phyloP scores from a whole-genome alignment of 2,113 vertebrate species.

The Trinectes maculatus region DNA sequence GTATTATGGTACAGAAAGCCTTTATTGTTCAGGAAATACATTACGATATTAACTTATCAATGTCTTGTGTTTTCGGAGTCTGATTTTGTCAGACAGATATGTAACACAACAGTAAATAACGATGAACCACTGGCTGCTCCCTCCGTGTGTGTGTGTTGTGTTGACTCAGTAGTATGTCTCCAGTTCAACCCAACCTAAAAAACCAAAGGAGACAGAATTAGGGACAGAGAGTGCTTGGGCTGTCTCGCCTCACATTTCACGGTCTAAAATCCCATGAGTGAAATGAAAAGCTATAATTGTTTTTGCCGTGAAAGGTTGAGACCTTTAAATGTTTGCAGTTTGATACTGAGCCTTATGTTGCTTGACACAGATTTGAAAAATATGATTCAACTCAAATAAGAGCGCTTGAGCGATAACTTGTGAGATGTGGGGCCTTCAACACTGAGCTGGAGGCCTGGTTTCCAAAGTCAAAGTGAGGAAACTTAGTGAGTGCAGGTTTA shows the following conservation, averaged over 20 bases:
- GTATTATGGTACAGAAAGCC: slow-evolving; percentile 54
- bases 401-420: no score
- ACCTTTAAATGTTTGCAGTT: slow-evolving; percentile 2
- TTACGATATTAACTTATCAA: slow-evolving; percentile 60
- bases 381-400: no score
- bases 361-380: slow-evolving; percentile 28
- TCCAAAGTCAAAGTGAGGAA: neutral
- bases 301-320: neutral
- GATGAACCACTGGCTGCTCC: slow-evolving; percentile 39
- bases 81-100: slow-evolving; percentile 54
- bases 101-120: slow-evolving; percentile 72
- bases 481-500: neutral
- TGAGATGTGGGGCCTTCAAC: no score
- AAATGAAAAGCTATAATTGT: neutral
- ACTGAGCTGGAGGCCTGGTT: slow-evolving; percentile 10
- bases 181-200: slow-evolving; percentile 86
- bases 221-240: neutral
- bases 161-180: slow-evolving; percentile 88
- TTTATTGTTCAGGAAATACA: slow-evolving; percentile 75
- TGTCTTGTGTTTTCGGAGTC: slow-evolving; percentile 32
- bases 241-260: neutral
- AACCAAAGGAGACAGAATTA: slow-evolving; percentile 61
- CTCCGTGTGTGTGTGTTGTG: slow-evolving; percentile 13
- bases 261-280: neutral
- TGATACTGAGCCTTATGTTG: slow-evolving; percentile 16